Percentiles rank a stretch among this genome's conserved stretches.
Evolutionary conservation across 2,113 vertebrate species (phyloP).

Genomic region (Corythoichthys intestinalis): DNA sequence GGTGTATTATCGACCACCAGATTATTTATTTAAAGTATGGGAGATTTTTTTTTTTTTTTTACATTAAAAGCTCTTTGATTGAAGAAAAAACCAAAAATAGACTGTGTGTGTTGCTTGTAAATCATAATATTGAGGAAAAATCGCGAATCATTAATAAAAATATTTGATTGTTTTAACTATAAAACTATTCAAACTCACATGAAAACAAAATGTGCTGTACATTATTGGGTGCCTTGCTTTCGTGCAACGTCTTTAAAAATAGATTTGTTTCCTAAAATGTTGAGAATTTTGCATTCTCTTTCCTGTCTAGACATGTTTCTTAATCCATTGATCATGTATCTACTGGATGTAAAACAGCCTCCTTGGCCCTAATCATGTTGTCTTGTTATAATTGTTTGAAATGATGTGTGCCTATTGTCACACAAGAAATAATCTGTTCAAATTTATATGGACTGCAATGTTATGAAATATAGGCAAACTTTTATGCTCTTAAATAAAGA

Average conservation of each 20-base stretch:
- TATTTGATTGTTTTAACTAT: too few species aligned
- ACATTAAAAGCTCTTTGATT: conserved; percentile 27
- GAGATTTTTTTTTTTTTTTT: neutral
- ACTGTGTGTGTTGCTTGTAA: neutral
- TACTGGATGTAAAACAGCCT: conserved; percentile 74
- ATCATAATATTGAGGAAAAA: too few species aligned
- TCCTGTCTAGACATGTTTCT: too few species aligned
- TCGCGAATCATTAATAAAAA: too few species aligned
- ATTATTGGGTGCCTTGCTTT: conserved; percentile 77
- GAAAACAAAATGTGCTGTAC: neutral
- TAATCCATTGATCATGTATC: conserved; percentile 51
- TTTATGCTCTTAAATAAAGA: too few species aligned
- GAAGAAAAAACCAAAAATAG: conserved; percentile 43
- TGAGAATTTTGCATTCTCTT: conserved; percentile 27
- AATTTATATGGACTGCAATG: conserved; percentile 79
- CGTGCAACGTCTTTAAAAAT: conserved; percentile 60
- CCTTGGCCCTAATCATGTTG: conserved; percentile 73
- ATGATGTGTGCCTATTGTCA: conserved; percentile 80
- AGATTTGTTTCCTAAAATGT: conserved; percentile 31
- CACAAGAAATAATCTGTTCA: conserved; percentile 50
- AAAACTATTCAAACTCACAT: too few species aligned
- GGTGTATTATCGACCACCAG: conserved; percentile 23
- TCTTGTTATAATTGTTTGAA: conserved; percentile 84
- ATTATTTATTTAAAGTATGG: conserved; percentile 32
- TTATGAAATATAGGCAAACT: conserved; percentile 39